phyloP scores from a whole-genome alignment of 2,113 vertebrate genomes.

The Myrmecobius fasciatus region DNA sequence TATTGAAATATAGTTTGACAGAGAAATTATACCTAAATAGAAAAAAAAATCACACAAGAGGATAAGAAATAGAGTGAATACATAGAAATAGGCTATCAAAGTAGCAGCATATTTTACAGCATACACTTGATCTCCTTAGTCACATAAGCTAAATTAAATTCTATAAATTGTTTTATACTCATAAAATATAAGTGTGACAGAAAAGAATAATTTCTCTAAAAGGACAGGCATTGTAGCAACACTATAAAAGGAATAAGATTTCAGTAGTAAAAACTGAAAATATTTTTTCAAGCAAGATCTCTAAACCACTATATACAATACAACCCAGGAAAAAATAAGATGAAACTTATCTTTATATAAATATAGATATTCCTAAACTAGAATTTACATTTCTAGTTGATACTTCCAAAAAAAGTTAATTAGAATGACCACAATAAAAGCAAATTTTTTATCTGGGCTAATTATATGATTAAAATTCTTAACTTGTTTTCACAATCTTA shows the following conservation, averaged over 20 bases:
- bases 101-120: background rate
- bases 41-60: background rate
- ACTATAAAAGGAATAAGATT: background rate
- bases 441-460: background rate
- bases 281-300: background rate
- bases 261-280: background rate
- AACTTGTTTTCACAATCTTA: background rate
- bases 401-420: background rate
- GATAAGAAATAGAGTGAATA: slow-evolving; percentile 58
- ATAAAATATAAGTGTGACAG: background rate
- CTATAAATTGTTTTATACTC: background rate
- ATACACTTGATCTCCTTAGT: background rate
- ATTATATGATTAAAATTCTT: background rate
- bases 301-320: background rate
- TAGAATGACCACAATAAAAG: background rate
- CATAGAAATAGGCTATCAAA: slow-evolving; percentile 54
- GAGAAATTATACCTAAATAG: slow-evolving; percentile 36
- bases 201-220: background rate
- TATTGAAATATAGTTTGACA: slow-evolving; percentile 41
- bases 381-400: background rate
- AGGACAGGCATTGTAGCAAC: background rate
- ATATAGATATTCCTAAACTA: background rate
- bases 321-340: background rate
- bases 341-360: background rate
- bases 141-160: background rate